Percentiles rank a stretch among this genome's conserved stretches.
Evolutionary conservation across 2,888 invertebrate genomes (phyloP).

Genomic region (Hydrotaea diabolus): DNA sequence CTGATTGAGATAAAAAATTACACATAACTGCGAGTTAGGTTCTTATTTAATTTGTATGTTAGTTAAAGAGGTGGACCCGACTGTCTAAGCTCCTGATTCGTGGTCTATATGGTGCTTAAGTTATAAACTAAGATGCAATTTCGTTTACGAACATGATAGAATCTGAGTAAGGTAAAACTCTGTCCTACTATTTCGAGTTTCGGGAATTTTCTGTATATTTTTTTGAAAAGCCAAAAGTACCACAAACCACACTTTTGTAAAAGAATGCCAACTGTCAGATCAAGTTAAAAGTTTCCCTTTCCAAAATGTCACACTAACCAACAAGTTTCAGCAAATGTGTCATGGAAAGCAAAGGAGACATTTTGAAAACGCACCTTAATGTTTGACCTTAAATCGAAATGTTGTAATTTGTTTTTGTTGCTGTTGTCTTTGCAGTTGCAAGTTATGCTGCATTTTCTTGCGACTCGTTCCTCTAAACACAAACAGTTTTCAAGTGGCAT

Average conservation of each 20-base stretch:
- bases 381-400: slow-evolving; percentile 66
- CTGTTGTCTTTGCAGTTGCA: slow-evolving; percentile 9
- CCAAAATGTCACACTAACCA: not conserved
- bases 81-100: no score
- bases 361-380: slow-evolving; percentile 64
- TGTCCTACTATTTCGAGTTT: no score
- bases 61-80: no score
- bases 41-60: no score
- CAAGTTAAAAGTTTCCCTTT: not conserved
- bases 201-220: no score
- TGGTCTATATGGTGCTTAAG: no score
- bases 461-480: slow-evolving; percentile 34
- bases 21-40: no score
- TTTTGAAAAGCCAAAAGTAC: not conserved
- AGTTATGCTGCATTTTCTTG: not conserved
- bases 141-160: no score
- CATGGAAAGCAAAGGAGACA: slow-evolving; percentile 43
- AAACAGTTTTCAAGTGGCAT: slow-evolving; percentile 54
- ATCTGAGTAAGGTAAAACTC: no score
- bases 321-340: slow-evolving; percentile 13
- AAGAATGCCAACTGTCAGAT: not conserved
- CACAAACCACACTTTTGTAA: not conserved
- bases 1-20: no score
- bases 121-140: no score
- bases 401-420: slow-evolving; percentile 64